Evolutionary conservation across 2,797 vertebrate species (phyloP), one percentile per base, ranked within the genome.

Genomic region (Cyprinella venusta): DNA sequence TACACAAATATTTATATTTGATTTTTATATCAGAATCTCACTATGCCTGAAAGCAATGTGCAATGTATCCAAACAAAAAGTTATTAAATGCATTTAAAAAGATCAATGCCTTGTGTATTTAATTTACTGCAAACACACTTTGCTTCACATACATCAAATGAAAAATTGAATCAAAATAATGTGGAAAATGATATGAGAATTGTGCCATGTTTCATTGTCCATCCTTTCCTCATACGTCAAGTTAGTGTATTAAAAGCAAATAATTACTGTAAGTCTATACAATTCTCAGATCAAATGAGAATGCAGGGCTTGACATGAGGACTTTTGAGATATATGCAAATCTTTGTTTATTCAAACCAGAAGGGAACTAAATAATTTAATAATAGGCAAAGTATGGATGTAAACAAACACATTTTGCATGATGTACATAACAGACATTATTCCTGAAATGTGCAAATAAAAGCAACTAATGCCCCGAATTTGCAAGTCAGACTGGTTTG

Each of bases 381-480:
- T 7, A 74, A 26, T 26, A 63, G 19, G n/a, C 30, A 63, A 71
- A 24, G 38, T 33, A 19, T 40, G 18, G 19, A 59, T 18, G 18
- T 71, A 45, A 81, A n/a, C 15, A 42, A 52, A 65, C 24, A 59
- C 10, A 15, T 78, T 74, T 54, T 36, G 26, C 50, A 52, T 56
- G 30, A 24, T 33, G 24, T 79, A 56, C 33, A 4, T 72, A 79
- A 84, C 45, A 64, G 68, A 33, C 56, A 19, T 8, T 84, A 79
- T 69, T 61, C 21, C 36, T 65, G 67, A 45, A 16, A 67, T 71
- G 45, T 63, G 67, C 48, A 82, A 75, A 72, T 79, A 40, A 33
- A 30, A 56, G 40, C 54, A 69, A 75, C 52, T 82, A 82, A 76
- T 45, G 4, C 21, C 42, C 33, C 7, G 80, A 40, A 67, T 82